Conservation (phyloP, 2,888 invertebrate genomes). For the Drosophila niveifrons region DNA sequence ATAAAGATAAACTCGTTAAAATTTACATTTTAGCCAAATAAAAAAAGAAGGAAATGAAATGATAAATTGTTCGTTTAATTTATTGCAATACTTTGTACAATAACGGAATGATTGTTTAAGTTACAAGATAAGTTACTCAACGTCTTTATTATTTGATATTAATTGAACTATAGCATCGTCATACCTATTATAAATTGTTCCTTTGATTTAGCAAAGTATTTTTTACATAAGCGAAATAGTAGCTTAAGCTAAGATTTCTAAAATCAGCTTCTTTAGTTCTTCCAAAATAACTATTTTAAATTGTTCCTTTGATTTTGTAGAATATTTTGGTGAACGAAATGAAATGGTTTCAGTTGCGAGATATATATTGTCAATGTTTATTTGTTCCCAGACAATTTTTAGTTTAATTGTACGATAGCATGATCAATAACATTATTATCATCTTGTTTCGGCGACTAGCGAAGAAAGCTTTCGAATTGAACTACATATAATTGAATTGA, state of each 20-base stretch:
- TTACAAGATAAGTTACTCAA: conserved; percentile 1
- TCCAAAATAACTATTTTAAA: too few relatives aligned
- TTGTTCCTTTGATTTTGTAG: conserved; percentile 36
- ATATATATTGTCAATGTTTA: conserved; percentile 2
- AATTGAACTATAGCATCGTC: too few relatives aligned
- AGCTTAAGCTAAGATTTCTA: too few relatives aligned
- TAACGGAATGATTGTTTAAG: not conserved
- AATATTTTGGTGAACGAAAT: not conserved
- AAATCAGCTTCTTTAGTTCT: too few relatives aligned
- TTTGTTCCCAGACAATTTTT: conserved; percentile 19
- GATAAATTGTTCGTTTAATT: conserved; percentile 35
- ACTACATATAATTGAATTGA: too few relatives aligned
- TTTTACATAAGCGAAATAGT: too few relatives aligned
- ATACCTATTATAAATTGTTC: too few relatives aligned
- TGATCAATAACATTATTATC: not conserved
- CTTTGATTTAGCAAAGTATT: too few relatives aligned
- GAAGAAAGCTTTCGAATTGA: conserved; percentile 10
- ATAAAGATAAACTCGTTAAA: conserved; percentile 39
- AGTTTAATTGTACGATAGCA: conserved; percentile 5
- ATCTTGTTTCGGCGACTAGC: conserved; percentile 3
- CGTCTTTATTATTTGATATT: not conserved
- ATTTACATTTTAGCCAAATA: conserved; percentile 58
- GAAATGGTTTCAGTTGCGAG: not conserved
- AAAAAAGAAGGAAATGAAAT: conserved; percentile 8
- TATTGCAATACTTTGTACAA: not conserved